Percentiles rank a stretch among this genome's conserved stretches.
Conservation (phyloP, 2,797 vertebrate genomes). For the Tachyglossus aculeatus region DNA sequence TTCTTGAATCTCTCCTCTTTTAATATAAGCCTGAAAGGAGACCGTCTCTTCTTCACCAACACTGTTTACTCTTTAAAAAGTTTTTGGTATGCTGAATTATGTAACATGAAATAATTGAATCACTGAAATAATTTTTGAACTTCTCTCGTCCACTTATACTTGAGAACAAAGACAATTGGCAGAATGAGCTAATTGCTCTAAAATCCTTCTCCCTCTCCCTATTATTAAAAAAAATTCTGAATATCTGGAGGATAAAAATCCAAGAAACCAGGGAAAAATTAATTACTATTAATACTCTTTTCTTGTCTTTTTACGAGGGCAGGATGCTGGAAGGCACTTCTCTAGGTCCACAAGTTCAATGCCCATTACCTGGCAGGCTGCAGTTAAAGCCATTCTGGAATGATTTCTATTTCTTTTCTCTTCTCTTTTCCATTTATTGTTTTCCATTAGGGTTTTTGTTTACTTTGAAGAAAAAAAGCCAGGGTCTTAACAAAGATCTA, state of each 20-base stretch:
- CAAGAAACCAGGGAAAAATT: constrained; percentile 50
- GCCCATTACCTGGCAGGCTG: constrained; percentile 30
- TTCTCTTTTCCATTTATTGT: constrained; percentile 2
- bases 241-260: constrained; percentile 49
- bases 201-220: constrained; percentile 63
- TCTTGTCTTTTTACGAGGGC: constrained; percentile 27
- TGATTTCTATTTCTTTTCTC: constrained; percentile 1
- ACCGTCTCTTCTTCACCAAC: constrained; percentile 4
- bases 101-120: constrained; percentile 35
- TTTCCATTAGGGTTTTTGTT: not conserved
- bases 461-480: not conserved
- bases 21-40: constrained; percentile 1
- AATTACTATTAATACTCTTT: constrained; percentile 55
- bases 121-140: constrained; percentile 30
- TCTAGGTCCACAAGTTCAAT: constrained; percentile 7
- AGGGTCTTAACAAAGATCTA: not conserved
- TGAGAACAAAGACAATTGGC: constrained; percentile 56
- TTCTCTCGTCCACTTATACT: constrained; percentile 42
- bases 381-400: not conserved
- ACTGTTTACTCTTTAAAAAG: constrained; percentile 52
- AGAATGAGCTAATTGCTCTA: constrained; percentile 70
- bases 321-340: constrained; percentile 17
- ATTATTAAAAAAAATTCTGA: constrained; percentile 65
- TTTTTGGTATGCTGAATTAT: constrained; percentile 26
- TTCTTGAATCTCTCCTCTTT: not conserved